phyloP scores from a whole-genome alignment of 2,113 vertebrate species.

The Cygnus atratus region DNA sequence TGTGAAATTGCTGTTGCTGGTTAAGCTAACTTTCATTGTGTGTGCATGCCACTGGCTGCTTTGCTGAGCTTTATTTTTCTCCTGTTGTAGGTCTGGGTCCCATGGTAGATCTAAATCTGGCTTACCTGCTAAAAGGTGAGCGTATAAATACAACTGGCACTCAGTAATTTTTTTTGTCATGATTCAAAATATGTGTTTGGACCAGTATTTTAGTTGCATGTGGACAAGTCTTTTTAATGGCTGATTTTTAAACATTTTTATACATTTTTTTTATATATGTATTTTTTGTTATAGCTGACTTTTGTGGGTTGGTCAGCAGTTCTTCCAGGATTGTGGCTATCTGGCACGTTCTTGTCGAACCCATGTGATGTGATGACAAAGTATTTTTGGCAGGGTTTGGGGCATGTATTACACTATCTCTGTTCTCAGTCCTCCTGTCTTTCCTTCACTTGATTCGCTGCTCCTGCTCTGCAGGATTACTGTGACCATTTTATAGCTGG shows the following conservation, averaged over 20 bases:
- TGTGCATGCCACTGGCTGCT: slow-evolving; percentile 44
- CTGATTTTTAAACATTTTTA: neutral
- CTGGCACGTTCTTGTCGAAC: neutral
- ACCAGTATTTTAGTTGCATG: neutral
- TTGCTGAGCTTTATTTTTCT: slow-evolving; percentile 68
- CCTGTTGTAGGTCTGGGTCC: slow-evolving; percentile 70
- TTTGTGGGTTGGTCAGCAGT: neutral
- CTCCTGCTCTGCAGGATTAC: neutral
- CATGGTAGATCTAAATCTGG: slow-evolving; percentile 75
- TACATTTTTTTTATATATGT: too few relatives aligned
- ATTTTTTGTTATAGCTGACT: neutral
- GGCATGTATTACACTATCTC: neutral
- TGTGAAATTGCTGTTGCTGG: neutral
- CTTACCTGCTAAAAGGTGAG: slow-evolving; percentile 74
- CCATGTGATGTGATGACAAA: neutral
- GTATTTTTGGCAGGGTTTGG: neutral
- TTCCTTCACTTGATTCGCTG: neutral
- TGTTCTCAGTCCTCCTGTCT: neutral
- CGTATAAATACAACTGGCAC: neutral
- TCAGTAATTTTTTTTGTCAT: neutral
- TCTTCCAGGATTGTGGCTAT: neutral
- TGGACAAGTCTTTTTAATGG: neutral
- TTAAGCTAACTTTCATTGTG: neutral
- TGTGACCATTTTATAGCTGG: neutral
- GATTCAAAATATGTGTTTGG: neutral